Conservation (phyloP, 2,113 vertebrate species). For the Alces alces region DNA sequence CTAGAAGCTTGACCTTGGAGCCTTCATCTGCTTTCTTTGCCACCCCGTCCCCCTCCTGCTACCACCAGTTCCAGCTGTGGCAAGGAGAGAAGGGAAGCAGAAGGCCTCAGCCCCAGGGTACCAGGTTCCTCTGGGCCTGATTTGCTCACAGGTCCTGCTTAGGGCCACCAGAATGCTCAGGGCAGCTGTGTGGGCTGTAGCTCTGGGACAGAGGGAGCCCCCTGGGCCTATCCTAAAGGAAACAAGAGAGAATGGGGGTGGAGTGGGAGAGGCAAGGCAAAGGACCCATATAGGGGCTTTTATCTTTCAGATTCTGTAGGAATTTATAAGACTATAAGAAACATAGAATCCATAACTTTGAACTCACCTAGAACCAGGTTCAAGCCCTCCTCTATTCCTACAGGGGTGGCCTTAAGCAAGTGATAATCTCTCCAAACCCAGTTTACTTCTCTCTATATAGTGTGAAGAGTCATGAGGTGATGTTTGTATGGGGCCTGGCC, state of each 20-base stretch:
- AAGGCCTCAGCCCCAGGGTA: background rate
- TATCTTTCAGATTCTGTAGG: background rate
- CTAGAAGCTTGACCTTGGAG: background rate
- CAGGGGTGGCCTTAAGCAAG: background rate
- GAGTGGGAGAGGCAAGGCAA: background rate
- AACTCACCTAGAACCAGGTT: background rate
- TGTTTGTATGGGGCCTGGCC: background rate
- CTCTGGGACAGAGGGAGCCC: background rate
- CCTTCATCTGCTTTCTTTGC: constrained; percentile 2
- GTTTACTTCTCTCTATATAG: background rate
- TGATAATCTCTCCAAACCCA: background rate
- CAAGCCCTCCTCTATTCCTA: background rate
- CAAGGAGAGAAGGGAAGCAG: background rate
- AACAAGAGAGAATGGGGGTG: background rate
- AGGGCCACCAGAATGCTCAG: background rate
- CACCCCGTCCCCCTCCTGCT: background rate
- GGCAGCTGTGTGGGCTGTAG: background rate
- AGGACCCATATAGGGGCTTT: background rate
- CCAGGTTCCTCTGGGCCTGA: background rate
- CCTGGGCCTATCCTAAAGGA: background rate
- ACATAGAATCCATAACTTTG: background rate
- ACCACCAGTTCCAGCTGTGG: background rate
- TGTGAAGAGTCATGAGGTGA: background rate
- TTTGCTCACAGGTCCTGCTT: background rate
- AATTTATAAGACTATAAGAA: background rate